Base-by-base conservation (phyloP, 2,888 invertebrate genomes). In the Arctia plantaginis region DNA sequence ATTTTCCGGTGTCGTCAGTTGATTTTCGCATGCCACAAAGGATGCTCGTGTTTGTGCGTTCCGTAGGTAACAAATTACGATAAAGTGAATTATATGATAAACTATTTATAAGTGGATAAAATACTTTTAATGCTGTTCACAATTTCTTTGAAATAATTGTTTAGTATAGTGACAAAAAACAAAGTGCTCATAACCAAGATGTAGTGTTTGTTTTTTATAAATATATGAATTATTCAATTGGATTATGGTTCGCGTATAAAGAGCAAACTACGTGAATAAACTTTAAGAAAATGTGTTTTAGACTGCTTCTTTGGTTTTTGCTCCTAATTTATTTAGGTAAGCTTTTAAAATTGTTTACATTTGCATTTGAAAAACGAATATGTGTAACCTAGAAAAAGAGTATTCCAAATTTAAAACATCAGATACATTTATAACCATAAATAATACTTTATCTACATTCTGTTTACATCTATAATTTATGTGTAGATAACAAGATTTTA, bases 251-350 rank as follows among this genome's bases (percentile, higher is more conserved):
- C 30, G 75, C 82, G 71, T 73, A 64, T 67, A 66, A 77, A 78
- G 77, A 71, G 75, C 71, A 59, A 59, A 59, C 27, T 30, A 18
- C 18, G 30, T 76, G 66, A 75, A 68, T 71, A 74, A 39, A 70
- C 66, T 71, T 77, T 83, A 68, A 10, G 67, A 68, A 75, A 72
- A 89, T 90, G 91, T 81, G 79, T 86, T 85, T 84, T 85, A 87
- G 86, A 81, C 76, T 85, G 35, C 76, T 80, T 73, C 66, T 88
- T 79, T 87, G 88, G 79, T 80, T 82, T 23, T 77, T 85, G 44
- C 87, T 85, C 69, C 77, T 89, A 33, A 76, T 89, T 71, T 80
- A 88, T 67, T 76, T 89, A 66, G 89, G 91, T 91, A 82, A 90
- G 91, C 75, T 33, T 72, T 68, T 68, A 59, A 33, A 30, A 30